phyloP scores from a whole-genome alignment of 2,888 invertebrate genomes.

The Cyaniris semiargus region DNA sequence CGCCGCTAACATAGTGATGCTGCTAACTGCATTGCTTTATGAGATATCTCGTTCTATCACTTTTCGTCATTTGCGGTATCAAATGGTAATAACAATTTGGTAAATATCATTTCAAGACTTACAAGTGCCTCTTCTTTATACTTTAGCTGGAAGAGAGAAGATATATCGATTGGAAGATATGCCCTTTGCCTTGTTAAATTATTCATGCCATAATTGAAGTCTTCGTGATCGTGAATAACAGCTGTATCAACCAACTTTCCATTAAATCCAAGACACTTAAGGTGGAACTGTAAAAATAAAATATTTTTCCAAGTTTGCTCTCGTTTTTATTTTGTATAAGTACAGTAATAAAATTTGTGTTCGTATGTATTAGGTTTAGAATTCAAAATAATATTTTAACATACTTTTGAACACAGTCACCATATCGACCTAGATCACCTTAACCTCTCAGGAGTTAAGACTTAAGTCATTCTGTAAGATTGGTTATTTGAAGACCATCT shows the following conservation, averaged over 20 bases:
- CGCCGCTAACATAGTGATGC: background rate
- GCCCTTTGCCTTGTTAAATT: background rate
- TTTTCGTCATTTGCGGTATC: background rate
- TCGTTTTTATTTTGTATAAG: background rate
- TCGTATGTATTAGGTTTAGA: background rate
- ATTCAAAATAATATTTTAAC: too few species aligned
- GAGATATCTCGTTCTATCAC: background rate
- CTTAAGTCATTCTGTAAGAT: too few species aligned
- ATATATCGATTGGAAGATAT: background rate
- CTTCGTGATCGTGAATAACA: constrained; percentile 16
- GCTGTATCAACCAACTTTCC: constrained; percentile 19
- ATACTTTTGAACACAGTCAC: too few species aligned
- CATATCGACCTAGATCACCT: too few species aligned
- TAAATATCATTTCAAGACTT: background rate
- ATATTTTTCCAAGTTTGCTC: background rate
- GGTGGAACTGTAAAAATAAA: background rate
- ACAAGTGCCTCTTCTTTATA: background rate
- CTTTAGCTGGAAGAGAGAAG: constrained; percentile 18
- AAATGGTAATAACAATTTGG: background rate
- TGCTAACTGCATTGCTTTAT: background rate
- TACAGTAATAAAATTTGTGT: background rate
- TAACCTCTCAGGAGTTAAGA: too few species aligned
- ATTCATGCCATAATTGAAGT: background rate
- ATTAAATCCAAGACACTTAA: constrained; percentile 3
- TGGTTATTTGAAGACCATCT: too few species aligned